Base-by-base conservation (phyloP, 2,113 vertebrate genomes). In the Muntiacus reevesi region DNA sequence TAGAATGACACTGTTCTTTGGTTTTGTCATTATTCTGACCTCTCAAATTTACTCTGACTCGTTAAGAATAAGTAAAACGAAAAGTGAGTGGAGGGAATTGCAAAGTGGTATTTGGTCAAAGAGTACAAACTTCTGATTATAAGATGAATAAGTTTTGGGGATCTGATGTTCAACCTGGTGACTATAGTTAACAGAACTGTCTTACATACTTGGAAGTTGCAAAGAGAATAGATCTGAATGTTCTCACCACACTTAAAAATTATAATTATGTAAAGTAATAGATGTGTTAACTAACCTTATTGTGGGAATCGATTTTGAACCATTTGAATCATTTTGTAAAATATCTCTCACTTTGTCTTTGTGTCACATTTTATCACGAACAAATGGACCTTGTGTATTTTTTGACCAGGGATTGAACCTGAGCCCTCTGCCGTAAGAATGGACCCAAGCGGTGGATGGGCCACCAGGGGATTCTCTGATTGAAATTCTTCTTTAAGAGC, bases 81-180 rank as follows among this genome's bases (percentile, higher is more conserved):
- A 71, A 85, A 89, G 11, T 89, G 17, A 19, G 30, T 16, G 7
- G 19, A 74, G 47, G 33, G 10, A 52, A 52, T 30, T 83, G 9
- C n/a, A n/a, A 89, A 83, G 54, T 74, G n/a, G 64, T 82, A 55
- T 71, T 96, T 83, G 95, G 9, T 89, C 76, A 89, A 71, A 93
- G 84, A 17, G 45, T 76, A 50, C 16, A 94, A 57, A 89, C 36
- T 78, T 93, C 62, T 28, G 3, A 7, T 62, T 64, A 30, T 89
- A 84, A 76, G 54, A 54, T 89, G 64, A 78, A 40, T 84, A 85
- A 25, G 12, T 96, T 93, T 55, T 85, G 40, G 47, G 55, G 47
- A 55, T 67, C 47, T 94, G 6, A 57, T 40, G 62, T 85, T 90
- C 36, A 79, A 25, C 50, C 19, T 86, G 91, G 17, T 57, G 57